Evolutionary conservation across 2,797 vertebrate genomes (phyloP).

Genomic region (Mastacembelus armatus): DNA sequence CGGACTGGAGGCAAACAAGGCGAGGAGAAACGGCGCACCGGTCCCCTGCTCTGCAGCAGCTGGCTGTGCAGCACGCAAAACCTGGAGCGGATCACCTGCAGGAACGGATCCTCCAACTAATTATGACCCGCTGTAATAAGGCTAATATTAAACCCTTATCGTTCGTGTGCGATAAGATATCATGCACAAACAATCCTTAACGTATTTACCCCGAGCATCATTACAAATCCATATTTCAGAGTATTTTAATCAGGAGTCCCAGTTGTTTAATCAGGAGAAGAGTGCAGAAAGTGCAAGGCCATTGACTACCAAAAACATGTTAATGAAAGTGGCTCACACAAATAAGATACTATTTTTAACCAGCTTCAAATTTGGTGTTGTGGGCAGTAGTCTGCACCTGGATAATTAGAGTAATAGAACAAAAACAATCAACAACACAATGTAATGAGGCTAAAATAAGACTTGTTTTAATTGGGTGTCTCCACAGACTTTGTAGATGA

Average conservation of each 20-base stretch:
- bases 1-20: constrained; percentile 77
- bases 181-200: constrained; percentile 15
- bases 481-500: constrained; percentile 13
- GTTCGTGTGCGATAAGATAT: background rate
- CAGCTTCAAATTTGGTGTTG: constrained; percentile 32
- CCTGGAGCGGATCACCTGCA: constrained; percentile 82
- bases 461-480: constrained; percentile 35
- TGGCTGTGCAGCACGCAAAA: constrained; percentile 84
- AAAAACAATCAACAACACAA: constrained; percentile 37
- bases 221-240: constrained; percentile 10
- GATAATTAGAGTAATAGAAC: constrained; percentile 42
- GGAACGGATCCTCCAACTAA: constrained; percentile 63
- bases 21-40: constrained; percentile 78
- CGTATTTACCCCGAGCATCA: constrained; percentile 7
- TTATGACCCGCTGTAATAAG: constrained; percentile 60
- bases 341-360: constrained; percentile 32
- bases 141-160: constrained; percentile 11
- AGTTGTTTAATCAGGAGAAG: constrained; percentile 45
- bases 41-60: constrained; percentile 87
- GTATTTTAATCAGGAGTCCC: constrained; percentile 32
- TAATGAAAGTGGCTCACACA: constrained; percentile 15
- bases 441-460: constrained; percentile 45
- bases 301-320: constrained; percentile 44
- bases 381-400: constrained; percentile 44
- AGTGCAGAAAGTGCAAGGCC: constrained; percentile 28